Evolutionary conservation across 2,888 invertebrate species (phyloP).

Genomic region (Scaptomyza parva): DNA sequence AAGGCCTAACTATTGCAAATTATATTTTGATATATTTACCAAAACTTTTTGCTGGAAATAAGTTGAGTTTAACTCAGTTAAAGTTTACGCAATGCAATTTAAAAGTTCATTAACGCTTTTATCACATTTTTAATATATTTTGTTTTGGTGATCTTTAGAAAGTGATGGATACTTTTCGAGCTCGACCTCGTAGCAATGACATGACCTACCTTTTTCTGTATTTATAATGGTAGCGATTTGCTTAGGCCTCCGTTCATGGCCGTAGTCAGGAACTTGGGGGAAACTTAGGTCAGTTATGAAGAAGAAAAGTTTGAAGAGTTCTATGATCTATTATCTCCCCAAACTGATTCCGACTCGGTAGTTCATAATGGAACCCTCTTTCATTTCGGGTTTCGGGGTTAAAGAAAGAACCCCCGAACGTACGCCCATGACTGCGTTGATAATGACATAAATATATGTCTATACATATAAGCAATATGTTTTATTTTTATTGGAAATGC

Average conservation of each 20-base stretch:
- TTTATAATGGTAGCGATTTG: constrained; percentile 24
- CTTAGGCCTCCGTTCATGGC: neutral
- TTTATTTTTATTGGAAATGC: constrained; percentile 13
- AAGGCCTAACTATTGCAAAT: neutral
- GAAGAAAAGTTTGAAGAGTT: no score
- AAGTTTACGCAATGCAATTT: neutral
- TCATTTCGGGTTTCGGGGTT: no score
- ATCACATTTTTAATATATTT: neutral
- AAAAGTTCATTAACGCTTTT: neutral
- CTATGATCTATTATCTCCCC: no score
- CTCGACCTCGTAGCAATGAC: constrained; percentile 31
- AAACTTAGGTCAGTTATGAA: no score
- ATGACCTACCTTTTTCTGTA: constrained; percentile 38
- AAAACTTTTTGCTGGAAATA: neutral
- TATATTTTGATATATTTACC: no score
- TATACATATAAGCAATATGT: neutral
- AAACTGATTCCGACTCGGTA: no score
- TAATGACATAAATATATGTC: neutral
- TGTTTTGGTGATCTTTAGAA: constrained; percentile 20
- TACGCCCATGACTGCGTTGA: constrained; percentile 1
- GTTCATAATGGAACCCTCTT: no score
- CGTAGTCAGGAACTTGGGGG: neutral
- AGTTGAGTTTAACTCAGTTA: no score
- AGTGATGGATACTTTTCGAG: constrained; percentile 38
- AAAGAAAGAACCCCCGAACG: neutral